Percentiles rank a stretch among this genome's conserved stretches.
Evolutionary conservation across 2,797 vertebrate species (phyloP).

Genomic region (Oryzias dopingdopingensis): DNA sequence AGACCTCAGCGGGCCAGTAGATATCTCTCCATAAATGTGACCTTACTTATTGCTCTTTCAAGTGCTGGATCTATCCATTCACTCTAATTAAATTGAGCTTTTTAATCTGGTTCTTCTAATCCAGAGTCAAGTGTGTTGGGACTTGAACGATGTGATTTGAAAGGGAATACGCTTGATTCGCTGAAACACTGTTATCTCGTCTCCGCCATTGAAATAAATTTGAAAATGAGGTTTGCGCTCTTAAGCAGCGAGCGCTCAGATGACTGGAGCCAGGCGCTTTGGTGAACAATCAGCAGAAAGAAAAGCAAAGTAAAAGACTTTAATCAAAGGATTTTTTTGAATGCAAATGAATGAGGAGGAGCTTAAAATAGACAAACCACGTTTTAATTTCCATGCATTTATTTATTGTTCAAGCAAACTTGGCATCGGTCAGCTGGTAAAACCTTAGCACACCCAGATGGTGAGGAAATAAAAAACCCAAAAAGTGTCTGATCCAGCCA

Average conservation of each 20-base stretch:
- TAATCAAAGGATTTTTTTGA: conserved; percentile 38
- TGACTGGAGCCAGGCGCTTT: conserved; percentile 60
- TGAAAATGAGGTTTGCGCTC: conserved; percentile 78
- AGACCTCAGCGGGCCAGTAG: conserved; percentile 72
- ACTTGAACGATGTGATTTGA: conserved; percentile 82
- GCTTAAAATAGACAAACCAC: conserved; percentile 24
- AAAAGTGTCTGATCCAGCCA: conserved; percentile 17
- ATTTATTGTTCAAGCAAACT: conserved; percentile 34
- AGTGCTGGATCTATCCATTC: conserved; percentile 81
- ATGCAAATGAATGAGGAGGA: conserved; percentile 30
- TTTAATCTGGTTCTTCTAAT: conserved; percentile 85
- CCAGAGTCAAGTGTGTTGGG: conserved; percentile 81
- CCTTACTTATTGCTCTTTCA: conserved; percentile 82
- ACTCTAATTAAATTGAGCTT: conserved; percentile 86
- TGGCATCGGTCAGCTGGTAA: conserved; percentile 22
- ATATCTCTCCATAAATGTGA: conserved; percentile 80
- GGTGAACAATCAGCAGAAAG: conserved; percentile 47
- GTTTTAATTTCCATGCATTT: conserved; percentile 19
- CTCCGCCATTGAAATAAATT: conserved; percentile 77
- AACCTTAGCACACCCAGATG: conserved; percentile 40
- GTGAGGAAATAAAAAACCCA: conserved; percentile 29
- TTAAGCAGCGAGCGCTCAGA: conserved; percentile 68
- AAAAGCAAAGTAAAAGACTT: conserved; percentile 55
- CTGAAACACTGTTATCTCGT: conserved; percentile 79
- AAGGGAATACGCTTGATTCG: conserved; percentile 81